Evolutionary conservation across 1,140 invertebrate species (phyloP).

Genomic region (Maniola jurtina): DNA sequence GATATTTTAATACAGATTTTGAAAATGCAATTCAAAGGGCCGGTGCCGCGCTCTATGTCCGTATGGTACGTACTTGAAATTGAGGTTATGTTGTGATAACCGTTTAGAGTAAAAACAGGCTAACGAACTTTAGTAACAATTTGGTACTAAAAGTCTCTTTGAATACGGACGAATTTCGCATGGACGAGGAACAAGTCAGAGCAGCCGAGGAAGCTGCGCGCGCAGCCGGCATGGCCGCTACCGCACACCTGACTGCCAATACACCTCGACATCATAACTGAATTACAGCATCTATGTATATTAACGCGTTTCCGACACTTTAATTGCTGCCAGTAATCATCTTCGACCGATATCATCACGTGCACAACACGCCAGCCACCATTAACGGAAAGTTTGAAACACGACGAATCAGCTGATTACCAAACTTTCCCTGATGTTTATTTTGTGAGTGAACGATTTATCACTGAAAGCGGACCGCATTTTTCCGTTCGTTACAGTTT

Average conservation of each 20-base stretch:
- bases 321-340: constrained; percentile 34
- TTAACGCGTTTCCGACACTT: constrained; percentile 40
- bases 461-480: constrained; percentile 52
- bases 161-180: constrained; percentile 58
- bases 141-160: constrained; percentile 46
- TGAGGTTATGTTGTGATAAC: constrained; percentile 78
- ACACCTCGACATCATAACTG: constrained; percentile 63
- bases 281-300: constrained; percentile 52
- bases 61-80: constrained; percentile 45
- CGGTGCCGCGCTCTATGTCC: constrained; percentile 52
- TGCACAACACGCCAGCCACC: constrained; percentile 39
- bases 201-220: constrained; percentile 61
- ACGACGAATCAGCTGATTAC: constrained; percentile 72
- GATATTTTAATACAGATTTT: constrained; percentile 38
- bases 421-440: constrained; percentile 73
- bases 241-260: constrained; percentile 70
- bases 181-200: constrained; percentile 46
- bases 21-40: constrained; percentile 39
- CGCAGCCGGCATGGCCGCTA: constrained; percentile 73
- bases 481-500: constrained; percentile 29
- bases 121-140: constrained; percentile 39
- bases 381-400: constrained; percentile 46
- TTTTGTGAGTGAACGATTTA: constrained; percentile 45
- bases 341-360: constrained; percentile 38
- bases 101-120: constrained; percentile 65